Base-by-base conservation (phyloP, 1,140 invertebrate genomes). In the Andricus grossulariae region DNA sequence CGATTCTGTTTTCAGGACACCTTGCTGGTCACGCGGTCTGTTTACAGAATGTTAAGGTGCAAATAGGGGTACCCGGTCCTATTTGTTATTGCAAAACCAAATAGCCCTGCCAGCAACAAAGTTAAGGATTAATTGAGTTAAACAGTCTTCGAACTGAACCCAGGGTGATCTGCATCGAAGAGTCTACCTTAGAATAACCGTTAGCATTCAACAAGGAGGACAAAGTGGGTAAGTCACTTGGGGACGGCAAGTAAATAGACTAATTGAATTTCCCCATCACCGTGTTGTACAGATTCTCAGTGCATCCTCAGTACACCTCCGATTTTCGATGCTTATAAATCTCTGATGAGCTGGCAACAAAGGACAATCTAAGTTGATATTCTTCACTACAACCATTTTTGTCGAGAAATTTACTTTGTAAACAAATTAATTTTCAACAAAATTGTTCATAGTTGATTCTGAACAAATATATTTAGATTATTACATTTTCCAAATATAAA, bases 241-340 rank as follows among this genome's bases (percentile, higher is more conserved):
- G 50, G 50, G 52, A 21, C 50, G 32, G 60, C 57, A 74, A 78
- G 79, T 80, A 78, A 80, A 82, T 80, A 80, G 70, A 73, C 74
- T 77, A 78, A 80, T 78, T 80, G 76, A 78, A 79, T 82, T 82
- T 76, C 76, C 78, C 77, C 75, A 74, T 50, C 66, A 57, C 51
- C 49, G 13, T 75, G 79, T 75, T 79, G 77, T 74, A 32, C 25
- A 2, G 3, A 76, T 75, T 50, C 70, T 55, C 73, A 73, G 76
- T 51, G 74, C 80, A 76, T 80, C 78, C 72, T 73, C 73, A 72
- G 77, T 79, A 72, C 75, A 77, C 78, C 77, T 79, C 73, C 77
- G 77, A 79, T 82, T 82, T 77, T 52, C 77, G 74, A 77, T 77
- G 77, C 75, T 76, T 78, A 82, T 80, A 80, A 45, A 45, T 45